Conservation (phyloP, 2,113 vertebrate genomes). For the Xenopus laevis region DNA sequence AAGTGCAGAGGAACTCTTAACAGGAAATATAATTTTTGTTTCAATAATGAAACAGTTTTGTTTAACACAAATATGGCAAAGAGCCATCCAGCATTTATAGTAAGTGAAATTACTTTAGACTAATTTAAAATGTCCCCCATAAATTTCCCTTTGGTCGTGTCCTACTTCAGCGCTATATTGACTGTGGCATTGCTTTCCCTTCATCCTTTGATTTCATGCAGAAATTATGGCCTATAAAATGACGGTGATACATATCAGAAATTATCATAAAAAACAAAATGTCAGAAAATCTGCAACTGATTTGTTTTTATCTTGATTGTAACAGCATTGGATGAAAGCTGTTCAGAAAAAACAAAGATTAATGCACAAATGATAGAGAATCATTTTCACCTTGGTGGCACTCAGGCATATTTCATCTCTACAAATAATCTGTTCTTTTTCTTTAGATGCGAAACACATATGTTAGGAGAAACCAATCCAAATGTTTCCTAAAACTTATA, state of each 20-base stretch:
- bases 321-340: conserved; percentile 35
- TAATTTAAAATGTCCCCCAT: conserved; percentile 38
- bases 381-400: conserved; percentile 35
- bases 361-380: conserved; percentile 37
- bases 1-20: conserved; percentile 2
- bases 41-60: conserved; percentile 27
- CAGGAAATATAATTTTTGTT: conserved; percentile 19
- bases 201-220: conserved; percentile 34
- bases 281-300: conserved; percentile 40
- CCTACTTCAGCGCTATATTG: conserved; percentile 6
- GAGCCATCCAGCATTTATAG: conserved; percentile 20
- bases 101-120: conserved; percentile 15
- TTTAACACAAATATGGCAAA: conserved; percentile 26
- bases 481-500: too few relatives aligned
- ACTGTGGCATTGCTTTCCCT: conserved; percentile 31
- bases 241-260: conserved; percentile 25
- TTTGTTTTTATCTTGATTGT: conserved; percentile 42
- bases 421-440: background rate
- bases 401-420: conserved; percentile 27
- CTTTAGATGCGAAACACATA: too few relatives aligned
- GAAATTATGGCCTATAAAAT: conserved; percentile 35
- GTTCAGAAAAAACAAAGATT: conserved; percentile 33
- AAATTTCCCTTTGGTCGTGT: conserved; percentile 32
- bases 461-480: too few relatives aligned
- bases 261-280: conserved; percentile 45